phyloP scores from a whole-genome alignment of 2,888 invertebrate species.

The Tenodera sinensis region DNA sequence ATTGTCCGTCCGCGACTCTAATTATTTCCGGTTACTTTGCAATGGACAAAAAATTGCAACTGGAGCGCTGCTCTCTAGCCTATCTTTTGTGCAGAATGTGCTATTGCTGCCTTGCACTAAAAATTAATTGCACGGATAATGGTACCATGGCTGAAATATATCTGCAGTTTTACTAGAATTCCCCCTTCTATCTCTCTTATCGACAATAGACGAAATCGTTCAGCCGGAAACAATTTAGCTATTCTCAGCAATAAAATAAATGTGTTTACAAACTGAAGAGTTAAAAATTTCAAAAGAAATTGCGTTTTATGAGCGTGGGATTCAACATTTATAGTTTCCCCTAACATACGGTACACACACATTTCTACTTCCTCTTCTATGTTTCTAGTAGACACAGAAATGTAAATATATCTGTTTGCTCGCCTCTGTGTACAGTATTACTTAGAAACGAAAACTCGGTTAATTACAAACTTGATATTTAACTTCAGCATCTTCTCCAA shows the following conservation, averaged over 20 bases:
- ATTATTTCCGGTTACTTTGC: neutral
- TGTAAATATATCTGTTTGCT: no score
- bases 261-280: neutral
- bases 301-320: neutral
- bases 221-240: neutral
- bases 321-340: neutral
- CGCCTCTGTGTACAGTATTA: no score
- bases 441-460: no score
- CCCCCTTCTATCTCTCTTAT: neutral
- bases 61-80: neutral
- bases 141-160: neutral
- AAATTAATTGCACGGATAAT: neutral
- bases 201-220: neutral
- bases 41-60: neutral
- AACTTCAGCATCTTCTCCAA: no score
- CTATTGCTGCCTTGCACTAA: neutral
- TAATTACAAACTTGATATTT: no score
- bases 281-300: neutral
- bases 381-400: no score
- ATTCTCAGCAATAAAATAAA: neutral
- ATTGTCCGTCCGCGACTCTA: neutral
- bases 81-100: neutral
- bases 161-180: neutral
- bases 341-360: neutral
- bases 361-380: no score